These are phyloP conservation scores for Periophthalmus magnuspinnatus DNA, from an alignment of 2,797 vertebrate species.

Conservation along the genomic window DNA sequence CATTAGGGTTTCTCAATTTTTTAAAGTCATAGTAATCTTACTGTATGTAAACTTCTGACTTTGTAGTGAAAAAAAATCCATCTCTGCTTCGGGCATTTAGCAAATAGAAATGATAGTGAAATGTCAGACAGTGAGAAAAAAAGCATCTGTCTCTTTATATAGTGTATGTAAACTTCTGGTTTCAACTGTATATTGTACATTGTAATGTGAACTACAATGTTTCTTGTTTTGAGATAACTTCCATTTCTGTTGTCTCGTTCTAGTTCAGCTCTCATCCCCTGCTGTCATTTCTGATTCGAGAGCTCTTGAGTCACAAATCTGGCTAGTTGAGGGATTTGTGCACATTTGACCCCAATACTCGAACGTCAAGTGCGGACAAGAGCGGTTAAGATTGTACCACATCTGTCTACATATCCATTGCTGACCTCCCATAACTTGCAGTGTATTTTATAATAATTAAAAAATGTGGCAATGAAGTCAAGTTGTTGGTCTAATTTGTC, in stretches of 20 bases:
- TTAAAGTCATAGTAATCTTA: too few relatives aligned
- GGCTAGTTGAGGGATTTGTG: conserved; percentile 33
- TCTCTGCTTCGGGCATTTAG: too few relatives aligned
- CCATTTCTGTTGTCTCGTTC: not conserved
- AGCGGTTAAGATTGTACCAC: conserved; percentile 25
- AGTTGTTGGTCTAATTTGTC: too few relatives aligned
- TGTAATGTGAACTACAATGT: not conserved
- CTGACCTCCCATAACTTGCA: conserved; percentile 37
- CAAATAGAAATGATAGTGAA: too few relatives aligned
- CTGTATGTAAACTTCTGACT: too few relatives aligned
- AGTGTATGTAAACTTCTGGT: too few relatives aligned
- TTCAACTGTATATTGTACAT: too few relatives aligned
- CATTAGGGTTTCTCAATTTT: too few relatives aligned
- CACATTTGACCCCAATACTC: conserved; percentile 1
- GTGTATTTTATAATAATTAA: not conserved
- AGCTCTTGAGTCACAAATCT: conserved; percentile 29
- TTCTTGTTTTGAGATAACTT: not conserved
- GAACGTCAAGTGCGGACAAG: conserved; percentile 4
- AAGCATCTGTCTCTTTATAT: too few relatives aligned
- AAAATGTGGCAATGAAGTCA: not conserved
- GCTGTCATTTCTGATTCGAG: conserved; percentile 11
- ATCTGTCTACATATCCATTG: conserved; percentile 41
- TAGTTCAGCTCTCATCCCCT: not conserved
- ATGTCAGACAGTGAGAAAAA: too few relatives aligned
- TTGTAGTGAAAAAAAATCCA: too few relatives aligned